These are phyloP conservation scores for Apamea monoglypha DNA, from an alignment of 2,888 invertebrate genomes.

Conservation along the genomic window DNA sequence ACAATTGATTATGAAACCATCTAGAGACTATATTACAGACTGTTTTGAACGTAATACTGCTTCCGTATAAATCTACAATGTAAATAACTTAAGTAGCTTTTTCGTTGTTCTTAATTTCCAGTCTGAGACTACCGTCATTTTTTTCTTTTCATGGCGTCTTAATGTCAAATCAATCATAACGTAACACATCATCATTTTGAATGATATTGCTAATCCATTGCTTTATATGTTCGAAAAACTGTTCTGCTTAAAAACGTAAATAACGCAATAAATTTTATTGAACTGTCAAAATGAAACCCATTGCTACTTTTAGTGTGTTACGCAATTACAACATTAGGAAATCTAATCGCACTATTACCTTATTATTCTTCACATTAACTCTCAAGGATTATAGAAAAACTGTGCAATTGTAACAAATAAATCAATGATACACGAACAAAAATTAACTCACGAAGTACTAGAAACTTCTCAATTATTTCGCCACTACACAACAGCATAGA, in stretches of 20 bases:
- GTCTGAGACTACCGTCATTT: background rate
- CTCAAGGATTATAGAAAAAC: background rate
- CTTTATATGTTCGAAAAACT: background rate
- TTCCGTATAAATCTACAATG: background rate
- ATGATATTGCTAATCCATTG: background rate
- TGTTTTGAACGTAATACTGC: background rate
- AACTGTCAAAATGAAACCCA: background rate
- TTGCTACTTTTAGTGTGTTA: background rate
- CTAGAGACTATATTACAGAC: too few species aligned
- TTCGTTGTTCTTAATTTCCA: background rate
- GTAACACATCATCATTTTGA: background rate
- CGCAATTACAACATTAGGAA: background rate
- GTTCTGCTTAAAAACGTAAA: background rate
- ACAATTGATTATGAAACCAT: background rate
- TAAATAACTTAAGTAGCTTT: background rate
- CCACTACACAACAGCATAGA: constrained; percentile 40
- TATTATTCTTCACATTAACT: constrained; percentile 7
- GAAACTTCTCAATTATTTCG: constrained; percentile 15
- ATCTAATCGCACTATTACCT: background rate
- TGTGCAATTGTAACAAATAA: constrained; percentile 18
- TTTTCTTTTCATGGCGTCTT: background rate
- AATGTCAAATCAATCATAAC: too few species aligned
- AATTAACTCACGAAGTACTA: constrained; percentile 4
- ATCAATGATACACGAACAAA: constrained; percentile 7
- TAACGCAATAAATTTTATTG: background rate